Base-by-base conservation (phyloP, 1,140 invertebrate species). In the Ptiloglossa arizonensis region DNA sequence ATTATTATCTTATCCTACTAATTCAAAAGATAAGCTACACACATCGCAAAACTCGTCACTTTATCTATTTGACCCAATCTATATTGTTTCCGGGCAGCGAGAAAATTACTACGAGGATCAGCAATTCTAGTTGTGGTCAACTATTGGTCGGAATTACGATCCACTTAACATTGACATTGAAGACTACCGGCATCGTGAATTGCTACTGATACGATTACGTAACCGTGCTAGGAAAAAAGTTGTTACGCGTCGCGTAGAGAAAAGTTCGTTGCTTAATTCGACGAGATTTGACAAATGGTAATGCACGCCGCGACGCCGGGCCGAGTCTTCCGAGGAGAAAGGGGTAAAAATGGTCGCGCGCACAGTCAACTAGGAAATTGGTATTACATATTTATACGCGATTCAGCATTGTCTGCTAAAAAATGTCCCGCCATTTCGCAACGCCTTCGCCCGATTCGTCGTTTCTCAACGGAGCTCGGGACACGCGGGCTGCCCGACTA, bases 311-410 rank as follows among this genome's bases (percentile, higher is more conserved):
- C 13, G 27, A n/a, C n/a, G n/a, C n/a, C n/a, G n/a, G n/a, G n/a
- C n/a, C n/a, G n/a, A n/a, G 38, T 35, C 11, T 13, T 24, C n/a
- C 27, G 44, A 32, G 27, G 46, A n/a, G n/a, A 41, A 74, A 59
- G 22, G 59, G 29, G 24, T 35, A 29, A 41, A 27, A 29, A 38
- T 22, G 15, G 8, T 22, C 0, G 44, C 17, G 29, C 46, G 35
- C 32, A 22, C 57, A 35, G 17, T 17, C 54, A 19, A 17, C 56
- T 24, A 27, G 56, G 24, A 77, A 48, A 71, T 70, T 77, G 75
- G 29, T 71, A 75, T 85, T 81, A 78, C 66, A 63, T 62, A 85
- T 85, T 85, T 81, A 85, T 83, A 75, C 38, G 27, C 54, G 60
- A 76, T n/a, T 59, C 29, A 54, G 75, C 80, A 63, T 70, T 78